These are phyloP conservation scores for Hydriomena furcata DNA, from an alignment of 2,888 invertebrate species.

Conservation along the genomic window DNA sequence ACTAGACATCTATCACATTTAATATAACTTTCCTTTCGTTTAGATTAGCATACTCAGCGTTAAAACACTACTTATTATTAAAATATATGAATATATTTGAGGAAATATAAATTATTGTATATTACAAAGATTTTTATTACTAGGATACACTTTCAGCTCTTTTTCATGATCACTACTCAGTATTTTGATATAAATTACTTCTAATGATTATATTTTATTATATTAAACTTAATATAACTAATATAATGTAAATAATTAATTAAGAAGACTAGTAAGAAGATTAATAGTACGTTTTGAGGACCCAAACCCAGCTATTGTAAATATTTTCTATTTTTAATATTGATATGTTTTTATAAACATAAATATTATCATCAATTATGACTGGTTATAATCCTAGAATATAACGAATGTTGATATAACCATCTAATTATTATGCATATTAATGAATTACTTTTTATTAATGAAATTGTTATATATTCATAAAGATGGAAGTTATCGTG, in stretches of 20 bases:
- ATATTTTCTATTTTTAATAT: slow-evolving; percentile 18
- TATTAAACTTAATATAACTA: slow-evolving; percentile 16
- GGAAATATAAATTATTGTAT: slow-evolving; percentile 44
- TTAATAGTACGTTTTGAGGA: slow-evolving; percentile 49
- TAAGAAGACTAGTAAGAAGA: slow-evolving; percentile 22
- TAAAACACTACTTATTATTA: slow-evolving; percentile 42
- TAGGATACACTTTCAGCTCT: slow-evolving; percentile 71
- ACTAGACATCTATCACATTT: slow-evolving; percentile 62
- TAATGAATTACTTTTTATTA: slow-evolving; percentile 34
- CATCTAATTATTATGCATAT: too few relatives aligned
- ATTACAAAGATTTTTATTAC: slow-evolving; percentile 72
- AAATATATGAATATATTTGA: slow-evolving; percentile 30
- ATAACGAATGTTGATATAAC: not conserved
- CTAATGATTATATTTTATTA: slow-evolving; percentile 13
- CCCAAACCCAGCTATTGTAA: slow-evolving; percentile 73
- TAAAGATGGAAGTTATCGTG: too few relatives aligned
- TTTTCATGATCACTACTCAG: slow-evolving; percentile 44
- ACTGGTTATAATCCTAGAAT: slow-evolving; percentile 45
- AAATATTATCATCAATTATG: slow-evolving; percentile 52
- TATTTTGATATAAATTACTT: slow-evolving; percentile 8
- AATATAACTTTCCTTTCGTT: not conserved
- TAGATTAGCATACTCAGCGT: slow-evolving; percentile 29
- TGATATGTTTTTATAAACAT: slow-evolving; percentile 32
- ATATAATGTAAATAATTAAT: slow-evolving; percentile 14
- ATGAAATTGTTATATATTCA: too few relatives aligned